These are phyloP conservation scores for Matsumurasca onukii DNA, from an alignment of 1,140 invertebrate genomes.

Conservation along the genomic window DNA sequence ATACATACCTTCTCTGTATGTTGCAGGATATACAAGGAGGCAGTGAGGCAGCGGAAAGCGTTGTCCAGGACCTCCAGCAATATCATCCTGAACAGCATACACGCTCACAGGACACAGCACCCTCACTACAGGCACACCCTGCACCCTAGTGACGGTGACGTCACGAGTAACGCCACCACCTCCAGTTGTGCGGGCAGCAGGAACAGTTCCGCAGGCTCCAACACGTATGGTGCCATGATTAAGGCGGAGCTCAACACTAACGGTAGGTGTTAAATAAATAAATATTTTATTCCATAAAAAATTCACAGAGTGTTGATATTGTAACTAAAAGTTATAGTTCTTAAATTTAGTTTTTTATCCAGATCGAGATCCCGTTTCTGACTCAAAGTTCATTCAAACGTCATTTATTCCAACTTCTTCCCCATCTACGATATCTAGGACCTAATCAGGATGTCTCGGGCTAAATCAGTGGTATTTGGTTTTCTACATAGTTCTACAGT, in stretches of 20 bases:
- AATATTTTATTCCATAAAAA: no score
- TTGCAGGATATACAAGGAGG: slow-evolving; percentile 75
- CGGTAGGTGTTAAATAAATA: slow-evolving; percentile 26
- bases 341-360: no score
- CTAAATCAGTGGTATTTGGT: no score
- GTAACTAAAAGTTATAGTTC: no score
- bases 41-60: slow-evolving; percentile 83
- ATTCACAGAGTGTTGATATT: no score
- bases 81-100: slow-evolving; percentile 78
- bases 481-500: no score
- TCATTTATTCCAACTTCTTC: no score
- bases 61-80: slow-evolving; percentile 77
- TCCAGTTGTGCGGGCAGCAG: background rate
- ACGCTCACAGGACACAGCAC: slow-evolving; percentile 66
- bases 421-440: no score
- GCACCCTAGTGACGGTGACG: slow-evolving; percentile 63
- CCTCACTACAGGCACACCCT: slow-evolving; percentile 64
- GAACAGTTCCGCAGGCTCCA: slow-evolving; percentile 8
- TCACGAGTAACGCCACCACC: slow-evolving; percentile 33
- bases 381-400: no score
- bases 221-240: slow-evolving; percentile 16
- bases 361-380: no score
- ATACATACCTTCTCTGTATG: background rate
- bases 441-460: no score
- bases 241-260: slow-evolving; percentile 32